phyloP scores from a whole-genome alignment of 2,888 invertebrate genomes.

The Phengaris arion region DNA sequence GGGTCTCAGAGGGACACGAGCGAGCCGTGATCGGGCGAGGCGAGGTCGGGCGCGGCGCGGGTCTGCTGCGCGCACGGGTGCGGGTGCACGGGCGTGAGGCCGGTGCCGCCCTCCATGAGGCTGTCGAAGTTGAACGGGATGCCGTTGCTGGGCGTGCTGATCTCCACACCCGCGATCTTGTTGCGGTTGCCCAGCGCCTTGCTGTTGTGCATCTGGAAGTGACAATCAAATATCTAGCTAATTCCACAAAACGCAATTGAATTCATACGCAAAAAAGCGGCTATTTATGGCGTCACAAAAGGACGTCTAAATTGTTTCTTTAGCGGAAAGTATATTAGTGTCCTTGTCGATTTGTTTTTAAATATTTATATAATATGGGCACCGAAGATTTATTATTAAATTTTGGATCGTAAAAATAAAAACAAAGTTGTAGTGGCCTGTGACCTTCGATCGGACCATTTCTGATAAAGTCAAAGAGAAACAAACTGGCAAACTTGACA shows the following conservation, averaged over 20 bases:
- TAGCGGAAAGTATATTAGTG: too few species aligned
- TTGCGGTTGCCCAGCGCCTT: slow-evolving; percentile 67
- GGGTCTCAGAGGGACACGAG: slow-evolving; percentile 89
- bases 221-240: neutral
- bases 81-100: slow-evolving; percentile 88
- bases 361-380: too few species aligned
- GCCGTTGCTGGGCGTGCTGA: slow-evolving; percentile 92
- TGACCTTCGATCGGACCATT: neutral
- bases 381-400: neutral
- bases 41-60: slow-evolving; percentile 84
- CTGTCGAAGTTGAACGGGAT: slow-evolving; percentile 95
- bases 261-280: too few species aligned
- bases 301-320: too few species aligned
- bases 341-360: too few species aligned
- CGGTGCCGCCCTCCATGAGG: slow-evolving; percentile 95
- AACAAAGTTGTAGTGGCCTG: neutral
- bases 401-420: neutral
- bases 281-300: too few species aligned
- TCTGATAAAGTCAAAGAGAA: slow-evolving; percentile 8
- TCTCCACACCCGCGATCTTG: slow-evolving; percentile 88
- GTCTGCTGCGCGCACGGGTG: slow-evolving; percentile 77
- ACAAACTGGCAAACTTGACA: slow-evolving; percentile 4
- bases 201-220: slow-evolving; percentile 70
- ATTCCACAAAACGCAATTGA: too few species aligned
- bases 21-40: slow-evolving; percentile 88